Evolutionary conservation across 2,113 vertebrate genomes (phyloP).

Genomic region (Macroglossus sobrinus): DNA sequence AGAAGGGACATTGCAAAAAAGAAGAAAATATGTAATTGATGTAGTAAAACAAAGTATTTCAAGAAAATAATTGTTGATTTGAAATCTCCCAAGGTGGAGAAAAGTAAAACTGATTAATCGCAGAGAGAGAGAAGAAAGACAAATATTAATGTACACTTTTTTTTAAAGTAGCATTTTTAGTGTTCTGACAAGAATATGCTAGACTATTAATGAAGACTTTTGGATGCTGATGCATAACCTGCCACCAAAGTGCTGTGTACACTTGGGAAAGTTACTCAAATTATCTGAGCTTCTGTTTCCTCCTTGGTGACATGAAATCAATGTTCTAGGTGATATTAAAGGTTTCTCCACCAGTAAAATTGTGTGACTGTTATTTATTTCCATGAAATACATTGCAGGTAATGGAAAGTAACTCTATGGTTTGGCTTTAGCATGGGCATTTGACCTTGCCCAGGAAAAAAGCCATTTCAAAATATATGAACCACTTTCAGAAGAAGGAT

Average conservation of each 20-base stretch:
- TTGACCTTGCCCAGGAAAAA: slow-evolving; percentile 63
- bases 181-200: background rate
- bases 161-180: background rate
- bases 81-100: background rate
- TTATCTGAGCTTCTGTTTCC: slow-evolving; percentile 50
- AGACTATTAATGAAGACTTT: background rate
- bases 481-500: background rate
- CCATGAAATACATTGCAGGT: background rate
- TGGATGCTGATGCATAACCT: background rate
- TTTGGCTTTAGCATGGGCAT: slow-evolving; percentile 58
- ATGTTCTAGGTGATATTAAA: background rate
- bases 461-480: slow-evolving; percentile 48
- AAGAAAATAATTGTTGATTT: slow-evolving; percentile 69
- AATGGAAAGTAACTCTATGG: slow-evolving; percentile 28
- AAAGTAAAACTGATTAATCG: background rate
- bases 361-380: slow-evolving; percentile 16
- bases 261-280: slow-evolving; percentile 39
- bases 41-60: slow-evolving; percentile 70
- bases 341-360: background rate
- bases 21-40: slow-evolving; percentile 58
- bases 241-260: background rate
- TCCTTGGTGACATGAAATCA: slow-evolving; percentile 10
- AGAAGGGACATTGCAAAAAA: slow-evolving; percentile 62
- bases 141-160: slow-evolving; percentile 48
- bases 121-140: background rate